phyloP scores from a whole-genome alignment of 2,797 vertebrate genomes.

The Myotis daubentonii region DNA sequence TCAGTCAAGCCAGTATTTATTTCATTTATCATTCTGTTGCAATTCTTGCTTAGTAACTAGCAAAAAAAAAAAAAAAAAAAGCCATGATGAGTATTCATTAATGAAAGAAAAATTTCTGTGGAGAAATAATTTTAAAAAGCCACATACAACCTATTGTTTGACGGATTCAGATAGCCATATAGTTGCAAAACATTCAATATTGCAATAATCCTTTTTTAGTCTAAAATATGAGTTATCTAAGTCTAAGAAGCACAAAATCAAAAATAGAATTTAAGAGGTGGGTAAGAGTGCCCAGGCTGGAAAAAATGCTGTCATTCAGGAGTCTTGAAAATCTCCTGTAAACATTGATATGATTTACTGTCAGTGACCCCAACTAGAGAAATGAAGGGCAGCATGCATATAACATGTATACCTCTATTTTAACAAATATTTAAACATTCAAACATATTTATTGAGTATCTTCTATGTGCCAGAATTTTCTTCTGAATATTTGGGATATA shows the following conservation, averaged over 20 bases:
- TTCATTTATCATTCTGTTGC: neutral
- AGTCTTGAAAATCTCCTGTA: neutral
- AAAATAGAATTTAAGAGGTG: neutral
- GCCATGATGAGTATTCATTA: neutral
- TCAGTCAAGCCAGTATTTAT: neutral
- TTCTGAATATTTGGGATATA: neutral
- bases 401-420: neutral
- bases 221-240: neutral
- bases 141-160: neutral
- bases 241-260: neutral
- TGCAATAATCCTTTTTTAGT: neutral
- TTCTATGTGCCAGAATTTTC: neutral
- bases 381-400: neutral
- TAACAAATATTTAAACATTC: slow-evolving; percentile 22
- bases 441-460: neutral
- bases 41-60: neutral
- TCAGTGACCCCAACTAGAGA: neutral
- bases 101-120: neutral
- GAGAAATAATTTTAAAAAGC: slow-evolving; percentile 9
- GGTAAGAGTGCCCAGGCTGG: neutral
- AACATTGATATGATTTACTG: neutral
- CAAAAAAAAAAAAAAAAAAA: neutral
- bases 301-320: neutral
- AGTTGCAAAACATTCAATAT: neutral
- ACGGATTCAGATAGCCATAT: neutral